Conservation (phyloP, 2,797 vertebrate species). For the Xiphophorus birchmanni region DNA sequence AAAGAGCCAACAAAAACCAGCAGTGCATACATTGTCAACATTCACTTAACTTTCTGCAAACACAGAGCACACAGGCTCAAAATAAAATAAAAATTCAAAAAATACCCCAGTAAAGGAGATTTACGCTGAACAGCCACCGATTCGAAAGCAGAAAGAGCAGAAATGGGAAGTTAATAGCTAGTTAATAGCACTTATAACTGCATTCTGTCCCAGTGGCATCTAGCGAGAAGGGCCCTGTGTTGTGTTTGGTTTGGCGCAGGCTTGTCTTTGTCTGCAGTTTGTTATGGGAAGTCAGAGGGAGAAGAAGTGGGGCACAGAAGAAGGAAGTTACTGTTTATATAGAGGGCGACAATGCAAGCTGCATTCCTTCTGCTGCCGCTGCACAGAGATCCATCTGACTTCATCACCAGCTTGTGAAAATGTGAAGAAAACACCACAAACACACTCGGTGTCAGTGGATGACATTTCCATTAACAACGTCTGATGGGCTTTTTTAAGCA, state of each 20-base stretch:
- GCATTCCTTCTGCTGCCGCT: constrained; percentile 50
- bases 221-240: constrained; percentile 26
- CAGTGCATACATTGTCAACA: constrained; percentile 16
- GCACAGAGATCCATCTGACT: constrained; percentile 28
- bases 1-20: constrained; percentile 16
- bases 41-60: constrained; percentile 25
- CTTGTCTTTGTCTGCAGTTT: constrained; percentile 63
- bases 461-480: background rate
- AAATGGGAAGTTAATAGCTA: background rate
- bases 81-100: background rate
- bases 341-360: constrained; percentile 48
- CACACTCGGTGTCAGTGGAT: constrained; percentile 2
- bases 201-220: background rate
- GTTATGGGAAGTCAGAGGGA: constrained; percentile 61
- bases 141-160: background rate
- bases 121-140: background rate
- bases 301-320: constrained; percentile 29
- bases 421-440: background rate
- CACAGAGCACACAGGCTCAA: background rate
- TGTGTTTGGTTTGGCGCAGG: constrained; percentile 73
- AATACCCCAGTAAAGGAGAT: background rate
- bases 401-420: constrained; percentile 21
- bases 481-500: background rate
- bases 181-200: background rate
- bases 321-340: constrained; percentile 74